Evolutionary conservation across 2,113 vertebrate species (phyloP).

Genomic region (Sinocyclocheilus rhinocerous): DNA sequence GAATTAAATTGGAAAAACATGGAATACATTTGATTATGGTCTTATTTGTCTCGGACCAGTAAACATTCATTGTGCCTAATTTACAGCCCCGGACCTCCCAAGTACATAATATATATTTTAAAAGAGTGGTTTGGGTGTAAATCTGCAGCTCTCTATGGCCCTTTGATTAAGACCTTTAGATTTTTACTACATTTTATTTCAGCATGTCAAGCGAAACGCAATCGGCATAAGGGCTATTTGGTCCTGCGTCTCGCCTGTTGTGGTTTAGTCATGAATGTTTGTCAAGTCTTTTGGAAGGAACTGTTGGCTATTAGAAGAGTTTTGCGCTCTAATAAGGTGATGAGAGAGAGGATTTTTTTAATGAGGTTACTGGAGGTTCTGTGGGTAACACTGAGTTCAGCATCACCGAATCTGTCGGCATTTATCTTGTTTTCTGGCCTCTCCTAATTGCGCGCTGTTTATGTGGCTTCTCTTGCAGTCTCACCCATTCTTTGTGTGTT

Average conservation of each 20-base stretch:
- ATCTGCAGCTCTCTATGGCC: not conserved
- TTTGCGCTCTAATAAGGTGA: slow-evolving; percentile 61
- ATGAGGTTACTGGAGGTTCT: slow-evolving; percentile 48
- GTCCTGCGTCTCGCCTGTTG: slow-evolving; percentile 51
- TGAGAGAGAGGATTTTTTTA: slow-evolving; percentile 22
- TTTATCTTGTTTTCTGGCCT: slow-evolving; percentile 68
- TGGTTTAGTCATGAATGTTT: slow-evolving; percentile 69
- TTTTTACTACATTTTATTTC: slow-evolving; percentile 62
- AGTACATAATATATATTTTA: not conserved
- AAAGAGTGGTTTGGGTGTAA: not conserved
- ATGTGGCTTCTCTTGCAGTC: not conserved
- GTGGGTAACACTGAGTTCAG: slow-evolving; percentile 57
- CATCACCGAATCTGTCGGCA: slow-evolving; percentile 64
- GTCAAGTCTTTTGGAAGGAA: slow-evolving; percentile 76
- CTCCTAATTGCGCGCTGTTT: slow-evolving; percentile 60
- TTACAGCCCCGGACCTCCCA: not conserved
- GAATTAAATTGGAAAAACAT: not conserved
- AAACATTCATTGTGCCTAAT: not conserved
- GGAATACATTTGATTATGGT: not conserved
- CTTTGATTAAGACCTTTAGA: slow-evolving; percentile 58
- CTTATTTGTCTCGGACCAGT: slow-evolving; percentile 3
- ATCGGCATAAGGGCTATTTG: slow-evolving; percentile 75
- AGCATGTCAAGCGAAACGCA: slow-evolving; percentile 75
- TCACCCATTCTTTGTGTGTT: not conserved
- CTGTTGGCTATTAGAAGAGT: slow-evolving; percentile 57